Evolutionary conservation across 1,140 invertebrate genomes (phyloP).

Genomic region (Pollicipes pollicipes): DNA sequence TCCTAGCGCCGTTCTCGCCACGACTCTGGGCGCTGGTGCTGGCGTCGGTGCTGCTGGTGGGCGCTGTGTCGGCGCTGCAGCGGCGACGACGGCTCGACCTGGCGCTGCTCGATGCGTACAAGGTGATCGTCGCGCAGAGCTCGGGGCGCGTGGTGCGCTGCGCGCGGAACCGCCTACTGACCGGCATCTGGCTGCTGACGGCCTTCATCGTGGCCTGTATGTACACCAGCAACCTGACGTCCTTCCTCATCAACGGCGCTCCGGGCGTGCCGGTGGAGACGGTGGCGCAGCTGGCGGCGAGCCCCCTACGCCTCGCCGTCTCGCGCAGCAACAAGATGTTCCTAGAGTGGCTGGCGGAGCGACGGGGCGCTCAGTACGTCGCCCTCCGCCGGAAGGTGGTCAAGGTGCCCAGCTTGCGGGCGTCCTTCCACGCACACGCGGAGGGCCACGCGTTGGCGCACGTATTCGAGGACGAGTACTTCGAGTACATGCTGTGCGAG

Average conservation of each 20-base stretch:
- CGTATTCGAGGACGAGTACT: background rate
- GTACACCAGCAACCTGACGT: background rate
- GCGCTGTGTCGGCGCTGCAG: background rate
- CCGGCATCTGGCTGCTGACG: background rate
- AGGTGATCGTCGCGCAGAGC: background rate
- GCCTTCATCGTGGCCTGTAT: background rate
- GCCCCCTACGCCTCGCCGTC: background rate
- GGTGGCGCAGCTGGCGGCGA: background rate
- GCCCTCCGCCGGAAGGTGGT: background rate
- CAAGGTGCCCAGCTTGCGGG: background rate
- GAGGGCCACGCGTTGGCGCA: background rate
- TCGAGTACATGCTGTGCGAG: background rate
- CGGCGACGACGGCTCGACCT: background rate
- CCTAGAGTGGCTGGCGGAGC: background rate
- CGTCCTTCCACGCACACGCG: background rate
- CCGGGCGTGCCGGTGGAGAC: background rate
- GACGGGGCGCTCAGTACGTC: background rate
- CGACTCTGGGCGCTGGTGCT: background rate
- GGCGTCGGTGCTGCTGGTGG: background rate
- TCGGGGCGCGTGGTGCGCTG: background rate
- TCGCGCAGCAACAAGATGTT: background rate
- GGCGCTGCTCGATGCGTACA: background rate
- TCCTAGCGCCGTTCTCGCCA: background rate
- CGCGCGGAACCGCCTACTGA: background rate
- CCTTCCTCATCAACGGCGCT: background rate